Conservation (phyloP, 92 coral and sea anemone species). For the Montipora capitata region DNA sequence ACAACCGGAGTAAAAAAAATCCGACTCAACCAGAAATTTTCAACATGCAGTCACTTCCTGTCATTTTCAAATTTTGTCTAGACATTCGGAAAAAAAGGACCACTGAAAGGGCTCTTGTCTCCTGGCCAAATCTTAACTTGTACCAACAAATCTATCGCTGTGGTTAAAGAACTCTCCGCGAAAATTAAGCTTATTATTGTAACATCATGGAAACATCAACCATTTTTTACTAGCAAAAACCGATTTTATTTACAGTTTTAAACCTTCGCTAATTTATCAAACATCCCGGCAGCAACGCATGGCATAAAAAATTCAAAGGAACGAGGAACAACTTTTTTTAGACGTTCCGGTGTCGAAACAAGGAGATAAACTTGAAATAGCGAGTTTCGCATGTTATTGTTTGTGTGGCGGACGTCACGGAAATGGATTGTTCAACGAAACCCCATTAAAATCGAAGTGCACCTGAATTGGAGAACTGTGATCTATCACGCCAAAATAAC, state of each 20-base stretch:
- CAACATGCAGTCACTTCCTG: not conserved
- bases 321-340: conserved; percentile 14
- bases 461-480: conserved; percentile 45
- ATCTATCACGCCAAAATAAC: conserved; percentile 53
- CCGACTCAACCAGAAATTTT: not conserved
- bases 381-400: conserved; percentile 41
- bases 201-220: conserved; percentile 5
- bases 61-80: conserved; percentile 19
- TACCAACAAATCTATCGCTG: conserved; percentile 21
- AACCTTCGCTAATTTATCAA: conserved; percentile 17
- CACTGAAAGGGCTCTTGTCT: not conserved
- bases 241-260: conserved; percentile 26
- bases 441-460: conserved; percentile 55
- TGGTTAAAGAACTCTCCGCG: conserved; percentile 32
- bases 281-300: conserved; percentile 15
- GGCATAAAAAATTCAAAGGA: conserved; percentile 11
- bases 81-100: conserved; percentile 32
- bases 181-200: conserved; percentile 7
- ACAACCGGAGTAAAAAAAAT: not conserved
- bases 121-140: conserved; percentile 21
- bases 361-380: not conserved
- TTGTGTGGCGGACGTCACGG: conserved; percentile 60
- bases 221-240: conserved; percentile 32
- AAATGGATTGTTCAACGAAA: conserved; percentile 57
- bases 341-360: not conserved